Percentiles rank a stretch among this genome's conserved stretches.
phyloP scores from a whole-genome alignment of 2,888 invertebrate species.

The Acronicta aceris region DNA sequence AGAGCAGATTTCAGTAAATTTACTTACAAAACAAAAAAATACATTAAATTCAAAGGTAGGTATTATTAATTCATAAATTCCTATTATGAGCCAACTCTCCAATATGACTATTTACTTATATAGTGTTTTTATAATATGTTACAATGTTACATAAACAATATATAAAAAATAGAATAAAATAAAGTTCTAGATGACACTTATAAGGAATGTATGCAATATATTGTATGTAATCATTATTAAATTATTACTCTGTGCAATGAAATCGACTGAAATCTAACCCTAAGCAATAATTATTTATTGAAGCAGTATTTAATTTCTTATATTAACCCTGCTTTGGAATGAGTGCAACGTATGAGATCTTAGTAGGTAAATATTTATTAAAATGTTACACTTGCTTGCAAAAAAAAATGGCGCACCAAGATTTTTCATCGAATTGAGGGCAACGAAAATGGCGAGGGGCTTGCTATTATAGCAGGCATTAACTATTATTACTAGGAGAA shows the following conservation, averaged over 20 bases:
- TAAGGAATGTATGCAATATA: not conserved
- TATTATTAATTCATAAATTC: no score
- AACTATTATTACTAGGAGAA: no score
- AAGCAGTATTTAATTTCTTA: slow-evolving; percentile 75
- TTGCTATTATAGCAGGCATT: no score
- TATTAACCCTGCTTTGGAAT: slow-evolving; percentile 80
- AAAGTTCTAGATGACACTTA: no score
- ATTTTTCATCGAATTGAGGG: not conserved
- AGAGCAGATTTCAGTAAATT: slow-evolving; percentile 72
- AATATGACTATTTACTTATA: no score
- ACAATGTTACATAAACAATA: no score
- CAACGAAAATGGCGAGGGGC: no score
- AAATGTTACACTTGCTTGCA: slow-evolving; percentile 59
- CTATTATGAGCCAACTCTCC: no score
- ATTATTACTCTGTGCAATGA: slow-evolving; percentile 18
- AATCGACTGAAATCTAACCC: slow-evolving; percentile 72
- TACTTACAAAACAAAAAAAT: slow-evolving; percentile 23
- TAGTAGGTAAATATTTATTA: slow-evolving; percentile 49
- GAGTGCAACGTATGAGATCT: slow-evolving; percentile 76
- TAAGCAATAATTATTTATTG: slow-evolving; percentile 78
- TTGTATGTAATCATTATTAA: no score
- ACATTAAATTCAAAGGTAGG: no score
- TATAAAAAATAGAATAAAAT: not conserved
- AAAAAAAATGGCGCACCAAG: slow-evolving; percentile 31
- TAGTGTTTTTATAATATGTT: no score